phyloP scores from a whole-genome alignment of 2,888 invertebrate species.

The Cremastinae sp. region DNA sequence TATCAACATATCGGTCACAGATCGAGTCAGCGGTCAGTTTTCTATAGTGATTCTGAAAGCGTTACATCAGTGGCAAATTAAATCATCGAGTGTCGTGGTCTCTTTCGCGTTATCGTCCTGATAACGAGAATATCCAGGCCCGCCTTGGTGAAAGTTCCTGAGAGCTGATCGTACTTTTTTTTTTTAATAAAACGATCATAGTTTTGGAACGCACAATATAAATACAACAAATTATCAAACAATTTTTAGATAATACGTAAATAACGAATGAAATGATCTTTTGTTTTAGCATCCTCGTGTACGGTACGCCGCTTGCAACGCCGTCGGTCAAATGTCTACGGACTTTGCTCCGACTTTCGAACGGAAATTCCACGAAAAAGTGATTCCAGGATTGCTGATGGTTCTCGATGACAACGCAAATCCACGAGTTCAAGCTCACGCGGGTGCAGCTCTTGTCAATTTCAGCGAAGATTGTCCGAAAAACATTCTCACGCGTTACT shows the following conservation, averaged over 20 bases:
- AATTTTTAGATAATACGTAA: background rate
- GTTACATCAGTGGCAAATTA: constrained; percentile 75
- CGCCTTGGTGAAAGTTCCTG: constrained; percentile 65
- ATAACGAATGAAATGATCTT: constrained; percentile 2
- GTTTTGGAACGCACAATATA: constrained; percentile 66
- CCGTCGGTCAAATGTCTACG: constrained; percentile 98
- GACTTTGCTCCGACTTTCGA: constrained; percentile 98
- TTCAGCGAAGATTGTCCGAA: constrained; percentile 99
- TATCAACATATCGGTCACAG: constrained; percentile 63
- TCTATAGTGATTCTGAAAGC: constrained; percentile 65
- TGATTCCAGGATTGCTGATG: constrained; percentile 94
- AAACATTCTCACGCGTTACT: constrained; percentile 92
- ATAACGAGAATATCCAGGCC: constrained; percentile 63
- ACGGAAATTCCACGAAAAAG: constrained; percentile 98
- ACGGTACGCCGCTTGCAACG: constrained; percentile 98
- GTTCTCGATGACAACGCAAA: constrained; percentile 94
- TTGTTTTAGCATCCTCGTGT: constrained; percentile 90
- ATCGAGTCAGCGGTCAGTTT: constrained; percentile 73
- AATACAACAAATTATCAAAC: too few relatives aligned
- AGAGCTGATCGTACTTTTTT: constrained; percentile 65
- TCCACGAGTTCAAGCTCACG: constrained; percentile 93
- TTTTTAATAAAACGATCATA: constrained; percentile 65
- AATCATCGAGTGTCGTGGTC: constrained; percentile 61
- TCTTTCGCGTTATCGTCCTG: constrained; percentile 69
- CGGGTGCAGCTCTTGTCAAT: constrained; percentile 98